phyloP scores from a whole-genome alignment of 2,113 vertebrate species.

The Seriola rivoliana region DNA sequence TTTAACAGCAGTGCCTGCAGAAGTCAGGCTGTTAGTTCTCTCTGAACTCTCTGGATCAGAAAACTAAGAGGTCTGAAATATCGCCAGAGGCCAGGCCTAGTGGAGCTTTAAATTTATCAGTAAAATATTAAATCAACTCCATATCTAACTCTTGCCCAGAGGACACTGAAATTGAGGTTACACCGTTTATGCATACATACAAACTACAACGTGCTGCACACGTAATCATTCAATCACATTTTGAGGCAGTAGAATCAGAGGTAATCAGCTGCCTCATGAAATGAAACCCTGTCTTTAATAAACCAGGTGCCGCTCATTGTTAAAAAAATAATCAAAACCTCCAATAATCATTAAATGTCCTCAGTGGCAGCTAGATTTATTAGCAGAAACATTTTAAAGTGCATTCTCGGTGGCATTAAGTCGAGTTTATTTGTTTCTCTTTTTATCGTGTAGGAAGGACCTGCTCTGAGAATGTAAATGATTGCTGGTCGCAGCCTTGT shows the following conservation, averaged over 20 bases:
- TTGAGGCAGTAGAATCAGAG: slow-evolving; percentile 35
- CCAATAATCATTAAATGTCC: not conserved
- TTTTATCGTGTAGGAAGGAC: slow-evolving; percentile 78
- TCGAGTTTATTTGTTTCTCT: slow-evolving; percentile 43
- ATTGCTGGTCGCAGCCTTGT: slow-evolving; percentile 83
- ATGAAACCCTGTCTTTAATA: slow-evolving; percentile 28
- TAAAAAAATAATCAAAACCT: not conserved
- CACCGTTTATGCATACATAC: slow-evolving; percentile 36
- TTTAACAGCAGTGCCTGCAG: slow-evolving; percentile 26
- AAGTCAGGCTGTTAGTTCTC: slow-evolving; percentile 50
- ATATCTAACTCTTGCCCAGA: slow-evolving; percentile 49
- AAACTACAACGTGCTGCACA: slow-evolving; percentile 40
- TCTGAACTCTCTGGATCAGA: slow-evolving; percentile 42
- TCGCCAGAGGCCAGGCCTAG: slow-evolving; percentile 59
- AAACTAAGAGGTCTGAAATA: slow-evolving; percentile 64
- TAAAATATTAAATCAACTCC: slow-evolving; percentile 68
- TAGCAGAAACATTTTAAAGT: slow-evolving; percentile 9
- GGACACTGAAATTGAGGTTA: slow-evolving; percentile 50
- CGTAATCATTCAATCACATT: slow-evolving; percentile 52
- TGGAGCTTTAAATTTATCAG: slow-evolving; percentile 65
- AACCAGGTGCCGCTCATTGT: slow-evolving; percentile 34
- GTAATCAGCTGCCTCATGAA: slow-evolving; percentile 50
- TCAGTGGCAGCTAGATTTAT: slow-evolving; percentile 3
- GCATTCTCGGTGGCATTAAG: slow-evolving; percentile 17
- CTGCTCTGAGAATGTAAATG: slow-evolving; percentile 75